phyloP scores from a whole-genome alignment of 1,140 invertebrate genomes.

The Drosophila murphyi region DNA sequence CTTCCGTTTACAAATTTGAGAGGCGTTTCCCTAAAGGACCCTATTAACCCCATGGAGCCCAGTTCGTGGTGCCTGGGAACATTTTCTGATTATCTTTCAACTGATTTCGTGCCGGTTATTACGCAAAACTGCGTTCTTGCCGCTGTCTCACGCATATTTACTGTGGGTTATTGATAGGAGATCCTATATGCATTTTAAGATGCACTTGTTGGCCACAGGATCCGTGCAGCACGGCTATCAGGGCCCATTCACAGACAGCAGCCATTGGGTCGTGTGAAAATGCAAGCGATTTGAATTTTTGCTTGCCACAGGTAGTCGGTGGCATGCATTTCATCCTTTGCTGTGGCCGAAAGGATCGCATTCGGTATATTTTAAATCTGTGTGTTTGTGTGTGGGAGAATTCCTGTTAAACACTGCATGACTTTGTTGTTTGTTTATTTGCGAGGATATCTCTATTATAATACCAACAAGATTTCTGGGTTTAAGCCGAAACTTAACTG shows the following conservation, averaged over 20 bases:
- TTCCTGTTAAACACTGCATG: slow-evolving; percentile 74
- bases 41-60: slow-evolving; percentile 25
- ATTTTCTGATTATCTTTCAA: slow-evolving; percentile 34
- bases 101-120: slow-evolving; percentile 39
- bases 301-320: slow-evolving; percentile 63
- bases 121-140: slow-evolving; percentile 63
- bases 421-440: slow-evolving; percentile 70
- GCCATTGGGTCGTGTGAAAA: slow-evolving; percentile 64
- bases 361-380: slow-evolving; percentile 59
- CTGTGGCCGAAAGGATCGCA: slow-evolving; percentile 66
- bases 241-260: slow-evolving; percentile 50
- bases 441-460: slow-evolving; percentile 69
- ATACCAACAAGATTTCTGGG: slow-evolving; percentile 20
- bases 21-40: slow-evolving; percentile 38
- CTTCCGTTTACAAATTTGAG: slow-evolving; percentile 44
- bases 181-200: slow-evolving; percentile 14
- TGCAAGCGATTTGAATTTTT: slow-evolving; percentile 74
- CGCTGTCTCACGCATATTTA: slow-evolving; percentile 67
- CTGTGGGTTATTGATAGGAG: slow-evolving; percentile 38
- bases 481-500: slow-evolving; percentile 49
- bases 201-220: slow-evolving; percentile 73
- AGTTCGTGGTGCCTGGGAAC: slow-evolving; percentile 49
- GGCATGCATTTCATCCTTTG: slow-evolving; percentile 62
- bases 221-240: slow-evolving; percentile 29
- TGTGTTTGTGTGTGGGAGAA: slow-evolving; percentile 61